phyloP scores from a whole-genome alignment of 2,113 vertebrate genomes.

The Chloropsis cyanopogon region DNA sequence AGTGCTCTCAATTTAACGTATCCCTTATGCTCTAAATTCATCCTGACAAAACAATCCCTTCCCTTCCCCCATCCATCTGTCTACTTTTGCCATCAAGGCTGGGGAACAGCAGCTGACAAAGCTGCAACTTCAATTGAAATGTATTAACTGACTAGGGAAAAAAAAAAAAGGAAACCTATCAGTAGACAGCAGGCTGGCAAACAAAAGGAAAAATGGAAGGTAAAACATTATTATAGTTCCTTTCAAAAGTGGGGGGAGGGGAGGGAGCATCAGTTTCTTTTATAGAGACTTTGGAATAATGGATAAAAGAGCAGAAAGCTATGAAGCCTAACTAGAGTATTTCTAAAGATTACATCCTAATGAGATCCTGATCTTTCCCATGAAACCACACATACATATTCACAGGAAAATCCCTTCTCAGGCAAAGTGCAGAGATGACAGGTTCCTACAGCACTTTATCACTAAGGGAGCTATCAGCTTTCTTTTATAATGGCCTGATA shows the following conservation, averaged over 20 bases:
- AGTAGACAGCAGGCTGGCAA: neutral
- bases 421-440: neutral
- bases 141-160: neutral
- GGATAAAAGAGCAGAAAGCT: slow-evolving; percentile 12
- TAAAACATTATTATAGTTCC: neutral
- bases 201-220: neutral
- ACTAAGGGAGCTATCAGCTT: neutral
- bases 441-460: slow-evolving; percentile 1
- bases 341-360: neutral
- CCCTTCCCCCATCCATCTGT: slow-evolving; percentile 13
- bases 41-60: neutral
- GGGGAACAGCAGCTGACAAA: neutral
- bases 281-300: neutral
- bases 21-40: neutral
- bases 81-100: neutral
- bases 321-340: neutral
- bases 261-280: neutral
- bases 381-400: neutral
- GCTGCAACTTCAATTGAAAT: neutral
- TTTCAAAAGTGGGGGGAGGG: neutral
- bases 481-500: neutral
- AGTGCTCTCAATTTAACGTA: neutral
- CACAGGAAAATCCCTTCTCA: neutral
- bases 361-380: slow-evolving; percentile 10
- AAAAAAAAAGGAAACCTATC: neutral